phyloP scores from a whole-genome alignment of 2,113 vertebrate genomes.

The Aldabrachelys gigantea region DNA sequence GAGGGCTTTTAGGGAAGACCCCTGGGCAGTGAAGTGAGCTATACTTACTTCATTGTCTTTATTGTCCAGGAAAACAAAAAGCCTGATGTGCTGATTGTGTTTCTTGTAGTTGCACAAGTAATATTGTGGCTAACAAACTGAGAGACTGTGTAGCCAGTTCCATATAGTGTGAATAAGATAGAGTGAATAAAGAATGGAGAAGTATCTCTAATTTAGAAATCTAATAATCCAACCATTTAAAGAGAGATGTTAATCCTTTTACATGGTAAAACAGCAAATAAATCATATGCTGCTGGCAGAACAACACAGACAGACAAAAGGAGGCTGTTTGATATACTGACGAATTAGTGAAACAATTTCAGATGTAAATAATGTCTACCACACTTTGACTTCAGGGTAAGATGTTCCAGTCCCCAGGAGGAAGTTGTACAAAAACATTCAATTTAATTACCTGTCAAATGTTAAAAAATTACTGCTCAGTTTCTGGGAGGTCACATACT shows the following conservation, averaged over 20 bases:
- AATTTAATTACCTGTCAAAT: constrained; percentile 24
- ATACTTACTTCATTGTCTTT: not conserved
- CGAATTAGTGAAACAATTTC: constrained; percentile 37
- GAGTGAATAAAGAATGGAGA: not conserved
- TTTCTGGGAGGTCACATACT: not conserved
- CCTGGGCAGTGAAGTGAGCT: not conserved
- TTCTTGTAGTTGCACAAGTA: not conserved
- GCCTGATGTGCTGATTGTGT: not conserved
- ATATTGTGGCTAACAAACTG: not conserved
- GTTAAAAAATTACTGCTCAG: not conserved
- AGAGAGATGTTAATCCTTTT: not conserved
- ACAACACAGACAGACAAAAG: not conserved
- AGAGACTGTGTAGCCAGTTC: not conserved
- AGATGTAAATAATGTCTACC: constrained; percentile 30
- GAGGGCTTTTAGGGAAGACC: not conserved
- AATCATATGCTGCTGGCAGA: constrained; percentile 6
- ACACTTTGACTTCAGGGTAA: constrained; percentile 38
- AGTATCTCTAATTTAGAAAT: not conserved
- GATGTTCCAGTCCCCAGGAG: constrained; percentile 7
- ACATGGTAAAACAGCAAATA: constrained; percentile 14
- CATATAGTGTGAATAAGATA: not conserved
- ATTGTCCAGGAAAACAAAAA: not conserved
- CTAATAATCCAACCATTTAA: not conserved
- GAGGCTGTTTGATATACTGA: constrained; percentile 19
- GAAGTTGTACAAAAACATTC: constrained; percentile 44